Evolutionary conservation across 2,113 vertebrate species (phyloP), one percentile per base, ranked within the genome.

Genomic region (Prietella phreatophila): DNA sequence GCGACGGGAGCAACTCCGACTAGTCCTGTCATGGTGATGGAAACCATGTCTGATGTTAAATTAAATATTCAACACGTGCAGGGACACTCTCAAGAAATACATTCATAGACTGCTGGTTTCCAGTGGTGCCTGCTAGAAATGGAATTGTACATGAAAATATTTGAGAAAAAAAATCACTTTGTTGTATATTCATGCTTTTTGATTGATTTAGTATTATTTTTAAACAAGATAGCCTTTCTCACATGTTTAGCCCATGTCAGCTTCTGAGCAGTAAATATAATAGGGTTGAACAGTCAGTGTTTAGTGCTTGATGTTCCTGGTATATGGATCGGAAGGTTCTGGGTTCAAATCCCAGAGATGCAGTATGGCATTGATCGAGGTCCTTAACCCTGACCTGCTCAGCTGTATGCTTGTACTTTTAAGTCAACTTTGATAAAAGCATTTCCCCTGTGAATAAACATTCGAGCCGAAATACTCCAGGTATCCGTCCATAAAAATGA

Each of bases 1-100:
- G 95, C 20, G 95, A 95, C 86, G 93, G 93, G 88, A 95, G 94
- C 53, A 93, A 93, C 81, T 89, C 88, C 0, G 88, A 88, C 30
- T 89, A 88, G 56, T 73, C 25, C 33, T 2, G 39, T 36, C 71
- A n/a, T 27, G 2, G 39, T 33, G 61, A 84, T 33, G 20, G 47
- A 65, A 65, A 67, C 30, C 42, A 20, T 30, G 13, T 27, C 9
- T 78, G 55, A n/a, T 61, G 9, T 79, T 39, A 15, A 55, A 9
- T 79, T 39, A 15, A 55, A 9, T 20, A 22, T 27, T 36, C 25
- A 65, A 65, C 27, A 65, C 11, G 2, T 78, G 25, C 36, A n/a
- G 27, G 60, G 30, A 80, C 60, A 9, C 50, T 82, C 36, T 47
- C 33, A 73, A 50, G 17, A 73, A 39, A 69, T 33, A n/a, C 19